A percentile compares a stretch with the other conserved stretches of the same genome.
Evolutionary conservation across 2,797 vertebrate genomes (phyloP).

Genomic region (Pagetopsis macropterus): DNA sequence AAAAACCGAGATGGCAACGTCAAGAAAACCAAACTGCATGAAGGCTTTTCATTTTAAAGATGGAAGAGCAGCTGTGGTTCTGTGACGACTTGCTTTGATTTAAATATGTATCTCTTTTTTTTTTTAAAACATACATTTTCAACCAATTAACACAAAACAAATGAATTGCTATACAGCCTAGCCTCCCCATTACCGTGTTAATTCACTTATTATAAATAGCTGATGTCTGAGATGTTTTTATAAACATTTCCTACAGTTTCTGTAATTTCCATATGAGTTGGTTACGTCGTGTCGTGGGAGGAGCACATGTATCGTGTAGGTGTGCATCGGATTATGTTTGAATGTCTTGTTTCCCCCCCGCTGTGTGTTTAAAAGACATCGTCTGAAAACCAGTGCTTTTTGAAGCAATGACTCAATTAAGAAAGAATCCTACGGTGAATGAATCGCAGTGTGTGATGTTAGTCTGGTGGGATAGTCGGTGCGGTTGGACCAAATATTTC

Average conservation of each 20-base stretch:
- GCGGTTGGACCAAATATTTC: not conserved
- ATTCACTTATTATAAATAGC: not conserved
- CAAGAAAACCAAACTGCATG: too few species aligned
- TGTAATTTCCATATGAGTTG: not conserved
- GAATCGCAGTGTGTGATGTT: not conserved
- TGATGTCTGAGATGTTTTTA: not conserved
- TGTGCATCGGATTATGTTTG: not conserved
- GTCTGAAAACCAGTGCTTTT: not conserved
- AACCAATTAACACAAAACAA: too few species aligned
- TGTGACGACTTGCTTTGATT: too few species aligned
- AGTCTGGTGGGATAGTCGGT: not conserved
- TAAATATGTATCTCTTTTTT: too few species aligned
- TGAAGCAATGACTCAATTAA: conserved; percentile 5
- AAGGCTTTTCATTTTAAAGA: too few species aligned
- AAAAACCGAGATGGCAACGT: too few species aligned
- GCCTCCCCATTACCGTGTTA: too few species aligned
- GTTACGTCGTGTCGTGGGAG: not conserved
- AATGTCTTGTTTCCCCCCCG: not conserved
- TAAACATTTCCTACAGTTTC: not conserved
- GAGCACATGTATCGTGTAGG: not conserved
- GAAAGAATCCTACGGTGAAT: not conserved
- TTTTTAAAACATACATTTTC: too few species aligned
- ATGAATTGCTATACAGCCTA: too few species aligned
- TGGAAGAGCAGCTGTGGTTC: too few species aligned
- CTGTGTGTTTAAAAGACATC: not conserved